These are phyloP conservation scores for Arvicanthis niloticus DNA, from an alignment of 2,113 vertebrate species.

Conservation along the genomic window DNA sequence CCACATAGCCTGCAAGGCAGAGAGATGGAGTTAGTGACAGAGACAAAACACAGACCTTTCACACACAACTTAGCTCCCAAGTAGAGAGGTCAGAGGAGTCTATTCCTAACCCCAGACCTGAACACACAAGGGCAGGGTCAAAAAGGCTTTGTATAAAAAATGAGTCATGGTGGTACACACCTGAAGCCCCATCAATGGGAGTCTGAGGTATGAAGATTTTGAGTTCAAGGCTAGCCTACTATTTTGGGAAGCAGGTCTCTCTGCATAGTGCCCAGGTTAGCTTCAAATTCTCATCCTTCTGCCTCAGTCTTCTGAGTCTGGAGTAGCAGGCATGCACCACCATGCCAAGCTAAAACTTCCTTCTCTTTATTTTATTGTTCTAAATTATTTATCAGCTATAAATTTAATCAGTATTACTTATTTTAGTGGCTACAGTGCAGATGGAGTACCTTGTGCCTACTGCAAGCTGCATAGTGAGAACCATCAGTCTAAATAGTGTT, in stretches of 20 bases:
- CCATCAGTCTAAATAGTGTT: not conserved
- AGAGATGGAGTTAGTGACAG: not conserved
- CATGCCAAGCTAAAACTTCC: not conserved
- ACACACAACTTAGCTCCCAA: not conserved
- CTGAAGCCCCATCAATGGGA: not conserved
- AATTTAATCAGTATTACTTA: not conserved
- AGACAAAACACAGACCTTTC: not conserved
- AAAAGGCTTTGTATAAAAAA: not conserved
- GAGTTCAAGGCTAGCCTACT: not conserved
- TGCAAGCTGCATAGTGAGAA: not conserved
- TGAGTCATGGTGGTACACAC: too few species aligned
- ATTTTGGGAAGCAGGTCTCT: not conserved
- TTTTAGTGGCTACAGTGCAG: not conserved
- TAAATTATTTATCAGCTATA: not conserved
- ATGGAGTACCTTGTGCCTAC: not conserved
- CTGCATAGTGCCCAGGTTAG: not conserved
- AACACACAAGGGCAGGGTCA: not conserved
- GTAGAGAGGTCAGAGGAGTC: not conserved
- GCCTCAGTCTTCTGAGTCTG: not conserved
- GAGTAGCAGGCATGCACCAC: not conserved
- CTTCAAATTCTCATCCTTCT: not conserved
- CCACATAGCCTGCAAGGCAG: constrained; percentile 92
- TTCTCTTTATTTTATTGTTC: not conserved
- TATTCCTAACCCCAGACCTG: not conserved
- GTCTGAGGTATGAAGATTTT: not conserved